phyloP scores from a whole-genome alignment of 2,888 invertebrate species.

The Dicyrtoma fusca region DNA sequence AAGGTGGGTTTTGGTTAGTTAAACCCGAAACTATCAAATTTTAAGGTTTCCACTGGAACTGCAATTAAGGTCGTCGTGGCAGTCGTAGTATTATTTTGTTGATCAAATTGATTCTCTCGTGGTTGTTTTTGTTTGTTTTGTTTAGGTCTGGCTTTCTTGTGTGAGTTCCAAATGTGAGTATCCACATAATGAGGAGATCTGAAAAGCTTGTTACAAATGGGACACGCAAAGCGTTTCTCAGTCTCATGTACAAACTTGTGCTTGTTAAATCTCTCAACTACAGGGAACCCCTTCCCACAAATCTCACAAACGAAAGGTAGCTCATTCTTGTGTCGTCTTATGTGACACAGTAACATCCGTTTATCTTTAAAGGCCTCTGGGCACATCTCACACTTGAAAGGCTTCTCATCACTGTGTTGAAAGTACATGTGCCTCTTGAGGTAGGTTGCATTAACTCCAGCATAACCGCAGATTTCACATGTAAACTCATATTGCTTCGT shows the following conservation, averaged over 20 bases:
- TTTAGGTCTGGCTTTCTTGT: conserved; percentile 4
- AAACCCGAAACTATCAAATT: too few species aligned
- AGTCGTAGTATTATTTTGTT: too few species aligned
- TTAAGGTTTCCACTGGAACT: too few species aligned
- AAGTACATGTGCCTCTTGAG: conserved; percentile 1
- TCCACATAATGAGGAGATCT: conserved; percentile 3
- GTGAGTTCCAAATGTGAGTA: conserved; percentile 11
- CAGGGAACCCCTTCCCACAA: conserved; percentile 18
- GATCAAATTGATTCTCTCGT: too few species aligned
- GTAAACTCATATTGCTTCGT: conserved; percentile 18
- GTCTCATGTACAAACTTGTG: not conserved
- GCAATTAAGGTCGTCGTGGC: too few species aligned
- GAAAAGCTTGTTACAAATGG: conserved; percentile 6
- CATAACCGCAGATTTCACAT: conserved; percentile 26
- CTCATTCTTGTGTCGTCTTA: not conserved
- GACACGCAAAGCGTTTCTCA: conserved; percentile 9
- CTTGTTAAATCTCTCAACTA: not conserved
- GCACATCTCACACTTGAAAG: conserved; percentile 11
- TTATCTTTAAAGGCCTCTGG: conserved; percentile 9
- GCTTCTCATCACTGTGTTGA: conserved; percentile 11
- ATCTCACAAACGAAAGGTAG: conserved; percentile 15
- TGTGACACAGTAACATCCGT: not conserved
- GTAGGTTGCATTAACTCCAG: not conserved
- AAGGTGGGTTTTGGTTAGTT: too few species aligned
- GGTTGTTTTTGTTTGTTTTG: too few species aligned